Base-by-base conservation (phyloP, 1,140 invertebrate genomes). In the Geopemphigus sp. region DNA sequence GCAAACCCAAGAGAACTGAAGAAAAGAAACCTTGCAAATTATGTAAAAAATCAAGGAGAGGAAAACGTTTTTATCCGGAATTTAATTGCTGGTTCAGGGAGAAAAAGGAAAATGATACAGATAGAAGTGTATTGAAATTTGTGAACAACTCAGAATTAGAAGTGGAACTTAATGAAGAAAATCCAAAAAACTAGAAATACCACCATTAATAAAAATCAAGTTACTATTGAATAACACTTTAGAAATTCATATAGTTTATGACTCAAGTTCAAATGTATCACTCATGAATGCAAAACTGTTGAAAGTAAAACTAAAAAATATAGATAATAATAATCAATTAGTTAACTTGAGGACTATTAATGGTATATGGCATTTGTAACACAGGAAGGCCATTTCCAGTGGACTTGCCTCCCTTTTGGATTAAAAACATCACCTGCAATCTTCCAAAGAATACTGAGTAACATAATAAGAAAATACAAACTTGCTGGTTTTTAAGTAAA, bases 171-270 rank as follows among this genome's bases (percentile, higher is more conserved):
- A 32, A 59, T 59, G 26, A 81, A 22, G 45, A 81, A 78, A 14
- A n/a, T n/a, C n/a, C 76, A 81, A 82, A 81, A 81, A 64, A 82
- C 68, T 57, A 78, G 68, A 80, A 80, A 45, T 53, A 32, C 73
- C 64, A 81, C 80, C 80, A 81, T 70, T 81, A 73, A 81, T 82
- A 72, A 72, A 81, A 53, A 24, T 80, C 59, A 80, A 81, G 39
- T 50, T 81, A 59, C 50, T 63, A 63, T 32, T 80, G 53, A 45
- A 80, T 72, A 70, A 81, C 29, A 81, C 61, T 29, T 63, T 81
- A 57, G 66, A 57, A n/a, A 74, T 64, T 47, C 50, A 56, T 29
- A 80, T 39, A 45, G 24, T 80, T 29, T 81, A 81, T 80, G 81
- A 81, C 56, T 53, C 81, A 80, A 59, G 80, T 24, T 80, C 70